These are phyloP conservation scores for Champsocephalus gunnari DNA, from an alignment of 2,797 vertebrate genomes.

Conservation along the genomic window DNA sequence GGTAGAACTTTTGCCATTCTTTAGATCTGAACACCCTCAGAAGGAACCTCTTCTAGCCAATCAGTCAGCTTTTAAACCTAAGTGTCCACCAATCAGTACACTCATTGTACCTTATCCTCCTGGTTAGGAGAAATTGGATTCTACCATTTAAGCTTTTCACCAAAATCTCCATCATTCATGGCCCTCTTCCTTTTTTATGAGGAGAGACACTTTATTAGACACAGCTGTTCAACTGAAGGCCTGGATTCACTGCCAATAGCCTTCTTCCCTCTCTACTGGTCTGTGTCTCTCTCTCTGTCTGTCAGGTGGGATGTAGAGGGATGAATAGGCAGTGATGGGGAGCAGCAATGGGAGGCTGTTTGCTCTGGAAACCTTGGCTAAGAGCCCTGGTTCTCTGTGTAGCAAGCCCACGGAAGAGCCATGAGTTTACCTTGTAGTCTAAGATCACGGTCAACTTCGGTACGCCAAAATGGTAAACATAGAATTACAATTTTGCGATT, in stretches of 20 bases:
- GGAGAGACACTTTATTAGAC: slow-evolving; percentile 79
- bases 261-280: slow-evolving; percentile 44
- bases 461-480: not conserved
- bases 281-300: slow-evolving; percentile 38
- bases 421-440: slow-evolving; percentile 27
- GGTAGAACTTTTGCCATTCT: slow-evolving; percentile 32
- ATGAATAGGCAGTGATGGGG: slow-evolving; percentile 79
- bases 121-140: slow-evolving; percentile 70
- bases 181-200: slow-evolving; percentile 60
- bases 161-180: slow-evolving; percentile 70
- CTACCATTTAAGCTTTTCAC: slow-evolving; percentile 76
- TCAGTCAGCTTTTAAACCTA: slow-evolving; percentile 67
- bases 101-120: slow-evolving; percentile 69
- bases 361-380: slow-evolving; percentile 64
- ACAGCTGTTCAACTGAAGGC: slow-evolving; percentile 83
- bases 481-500: not conserved
- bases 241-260: slow-evolving; percentile 78
- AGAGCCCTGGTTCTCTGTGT: slow-evolving; percentile 43
- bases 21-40: slow-evolving; percentile 58
- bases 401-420: slow-evolving; percentile 41
- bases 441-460: slow-evolving; percentile 18
- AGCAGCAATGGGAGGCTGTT: slow-evolving; percentile 63
- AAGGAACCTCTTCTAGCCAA: slow-evolving; percentile 63
- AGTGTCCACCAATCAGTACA: slow-evolving; percentile 73
- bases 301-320: slow-evolving; percentile 71